These are phyloP conservation scores for Salminus brasiliensis DNA, from an alignment of 2,113 vertebrate genomes.

Conservation along the genomic window DNA sequence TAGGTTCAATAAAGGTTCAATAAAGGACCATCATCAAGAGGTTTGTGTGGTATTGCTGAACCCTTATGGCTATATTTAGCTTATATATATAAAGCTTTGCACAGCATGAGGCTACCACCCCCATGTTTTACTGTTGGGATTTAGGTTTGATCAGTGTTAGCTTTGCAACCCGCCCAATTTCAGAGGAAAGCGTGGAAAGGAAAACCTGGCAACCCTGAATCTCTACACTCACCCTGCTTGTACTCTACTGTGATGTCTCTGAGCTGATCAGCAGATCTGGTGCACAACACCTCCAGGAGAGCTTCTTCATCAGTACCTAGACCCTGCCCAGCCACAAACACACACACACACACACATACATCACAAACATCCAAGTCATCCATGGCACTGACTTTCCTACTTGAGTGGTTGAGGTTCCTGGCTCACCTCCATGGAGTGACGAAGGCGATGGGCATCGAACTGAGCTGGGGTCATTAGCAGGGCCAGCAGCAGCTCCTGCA, in stretches of 20 bases:
- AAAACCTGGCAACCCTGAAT: too few relatives aligned
- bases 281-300: constrained; percentile 83
- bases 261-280: constrained; percentile 79
- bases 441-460: constrained; percentile 85
- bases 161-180: too few relatives aligned
- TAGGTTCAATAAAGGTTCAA: too few relatives aligned
- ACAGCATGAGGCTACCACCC: not conserved
- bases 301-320: constrained; percentile 81
- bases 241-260: constrained; percentile 78
- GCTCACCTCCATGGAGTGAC: constrained; percentile 82
- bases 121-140: too few relatives aligned
- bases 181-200: too few relatives aligned
- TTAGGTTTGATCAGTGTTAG: too few relatives aligned
- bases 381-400: not conserved
- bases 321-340: constrained; percentile 69
- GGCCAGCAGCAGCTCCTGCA: constrained; percentile 81
- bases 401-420: not conserved
- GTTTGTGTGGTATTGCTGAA: too few relatives aligned
- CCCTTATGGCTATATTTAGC: not conserved
- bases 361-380: too few relatives aligned
- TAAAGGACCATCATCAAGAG: too few relatives aligned
- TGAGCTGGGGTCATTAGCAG: constrained; percentile 82
- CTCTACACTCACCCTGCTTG: constrained; percentile 66
- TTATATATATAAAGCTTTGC: not conserved
- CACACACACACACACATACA: not conserved